These are phyloP conservation scores for Leptinotarsa undecemlineata DNA, from an alignment of 1,140 invertebrate species.

Conservation along the genomic window DNA sequence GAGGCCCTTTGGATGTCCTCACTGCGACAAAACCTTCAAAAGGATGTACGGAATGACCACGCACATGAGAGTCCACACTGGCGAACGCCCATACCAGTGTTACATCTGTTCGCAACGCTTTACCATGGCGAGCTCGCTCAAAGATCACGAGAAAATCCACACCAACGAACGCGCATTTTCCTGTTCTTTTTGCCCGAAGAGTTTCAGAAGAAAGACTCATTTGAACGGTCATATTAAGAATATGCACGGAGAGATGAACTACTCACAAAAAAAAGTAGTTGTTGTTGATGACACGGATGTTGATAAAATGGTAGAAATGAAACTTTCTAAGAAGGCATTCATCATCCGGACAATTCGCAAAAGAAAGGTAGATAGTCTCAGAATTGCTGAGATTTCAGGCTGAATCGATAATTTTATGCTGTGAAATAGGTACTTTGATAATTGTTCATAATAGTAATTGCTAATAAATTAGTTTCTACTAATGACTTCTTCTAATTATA, in stretches of 20 bases:
- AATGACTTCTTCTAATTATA: too few relatives aligned
- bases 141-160: constrained; percentile 57
- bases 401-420: too few relatives aligned
- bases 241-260: background rate
- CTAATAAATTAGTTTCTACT: too few relatives aligned
- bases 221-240: background rate
- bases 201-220: background rate
- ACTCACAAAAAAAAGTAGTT: too few relatives aligned
- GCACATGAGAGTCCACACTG: constrained; percentile 61
- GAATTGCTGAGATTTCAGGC: too few relatives aligned
- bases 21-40: background rate
- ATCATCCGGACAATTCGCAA: too few relatives aligned
- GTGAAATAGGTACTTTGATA: too few relatives aligned
- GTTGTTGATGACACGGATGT: too few relatives aligned
- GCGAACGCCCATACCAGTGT: constrained; percentile 59
- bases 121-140: constrained; percentile 31
- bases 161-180: constrained; percentile 65
- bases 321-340: too few relatives aligned
- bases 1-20: background rate
- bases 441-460: too few relatives aligned
- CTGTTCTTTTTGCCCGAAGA: background rate
- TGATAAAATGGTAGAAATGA: too few relatives aligned
- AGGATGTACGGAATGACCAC: constrained; percentile 38
- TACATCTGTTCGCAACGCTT: constrained; percentile 58
- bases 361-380: too few relatives aligned